A percentile compares a stretch with the other conserved stretches of the same genome.
Evolutionary conservation across 2,797 vertebrate species (phyloP).

Genomic region (Lagodon rhomboides): DNA sequence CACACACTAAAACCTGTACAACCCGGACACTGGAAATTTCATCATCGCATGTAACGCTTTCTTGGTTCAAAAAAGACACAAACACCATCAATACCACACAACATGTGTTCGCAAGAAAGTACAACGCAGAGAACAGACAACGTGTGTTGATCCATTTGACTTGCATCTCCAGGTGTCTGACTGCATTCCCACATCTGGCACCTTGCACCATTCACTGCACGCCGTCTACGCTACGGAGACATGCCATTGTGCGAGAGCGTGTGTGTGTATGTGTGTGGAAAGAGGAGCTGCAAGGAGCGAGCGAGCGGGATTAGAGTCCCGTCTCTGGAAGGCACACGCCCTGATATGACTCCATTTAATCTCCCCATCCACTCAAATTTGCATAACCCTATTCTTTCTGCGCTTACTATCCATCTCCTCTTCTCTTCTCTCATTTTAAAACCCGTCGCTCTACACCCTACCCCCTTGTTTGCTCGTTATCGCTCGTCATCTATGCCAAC

Average conservation of each 20-base stretch:
- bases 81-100: not conserved
- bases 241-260: conserved; percentile 5
- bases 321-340: conserved; percentile 54
- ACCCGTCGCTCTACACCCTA: conserved; percentile 12
- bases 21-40: not conserved
- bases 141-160: not conserved
- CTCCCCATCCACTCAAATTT: conserved; percentile 61
- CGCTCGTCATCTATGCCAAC: conserved; percentile 42
- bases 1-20: not conserved
- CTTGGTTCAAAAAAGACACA: not conserved
- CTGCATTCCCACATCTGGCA: conserved; percentile 38
- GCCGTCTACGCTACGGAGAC: conserved; percentile 5
- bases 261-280: not conserved
- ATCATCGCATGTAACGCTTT: not conserved
- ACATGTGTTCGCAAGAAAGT: not conserved
- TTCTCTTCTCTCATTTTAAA: conserved; percentile 27
- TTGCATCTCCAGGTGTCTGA: conserved; percentile 39
- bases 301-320: conserved; percentile 47
- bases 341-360: conserved; percentile 56
- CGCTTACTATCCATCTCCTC: conserved; percentile 25
- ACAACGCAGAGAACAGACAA: not conserved
- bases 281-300: conserved; percentile 23
- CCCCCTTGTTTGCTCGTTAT: conserved; percentile 27
- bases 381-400: conserved; percentile 46
- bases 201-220: conserved; percentile 12